phyloP scores from a whole-genome alignment of 2,888 invertebrate genomes.

The Galerucella pusilla region DNA sequence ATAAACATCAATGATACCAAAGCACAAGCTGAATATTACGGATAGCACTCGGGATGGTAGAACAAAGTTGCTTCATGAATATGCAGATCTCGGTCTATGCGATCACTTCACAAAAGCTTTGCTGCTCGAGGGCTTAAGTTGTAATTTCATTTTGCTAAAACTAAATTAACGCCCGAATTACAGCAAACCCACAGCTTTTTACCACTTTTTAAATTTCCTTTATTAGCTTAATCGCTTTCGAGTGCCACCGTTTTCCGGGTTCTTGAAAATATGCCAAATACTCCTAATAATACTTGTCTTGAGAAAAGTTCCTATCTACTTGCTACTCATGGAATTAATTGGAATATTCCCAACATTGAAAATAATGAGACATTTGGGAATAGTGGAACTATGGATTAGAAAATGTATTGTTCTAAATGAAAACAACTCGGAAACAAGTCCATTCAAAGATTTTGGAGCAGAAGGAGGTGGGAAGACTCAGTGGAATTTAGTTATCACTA shows the following conservation, averaged over 20 bases:
- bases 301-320: no score
- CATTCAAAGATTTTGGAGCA: no score
- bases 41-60: constrained; percentile 49
- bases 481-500: no score
- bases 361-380: no score
- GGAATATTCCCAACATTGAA: no score
- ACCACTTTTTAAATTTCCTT: constrained; percentile 27
- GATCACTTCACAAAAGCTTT: constrained; percentile 52
- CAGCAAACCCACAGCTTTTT: constrained; percentile 48
- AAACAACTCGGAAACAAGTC: no score
- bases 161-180: constrained; percentile 53
- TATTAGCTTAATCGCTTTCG: constrained; percentile 1
- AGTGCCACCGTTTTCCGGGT: not conserved
- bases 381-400: no score
- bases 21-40: constrained; percentile 47
- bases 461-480: no score
- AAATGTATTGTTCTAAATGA: no score
- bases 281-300: not conserved
- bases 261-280: not conserved
- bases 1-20: constrained; percentile 46
- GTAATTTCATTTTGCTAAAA: constrained; percentile 55
- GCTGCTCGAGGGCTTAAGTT: constrained; percentile 53
- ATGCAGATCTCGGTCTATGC: constrained; percentile 49
- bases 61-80: constrained; percentile 53
- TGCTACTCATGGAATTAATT: no score